Conservation (phyloP, 2,797 vertebrate species). For the Anabas testudineus region DNA sequence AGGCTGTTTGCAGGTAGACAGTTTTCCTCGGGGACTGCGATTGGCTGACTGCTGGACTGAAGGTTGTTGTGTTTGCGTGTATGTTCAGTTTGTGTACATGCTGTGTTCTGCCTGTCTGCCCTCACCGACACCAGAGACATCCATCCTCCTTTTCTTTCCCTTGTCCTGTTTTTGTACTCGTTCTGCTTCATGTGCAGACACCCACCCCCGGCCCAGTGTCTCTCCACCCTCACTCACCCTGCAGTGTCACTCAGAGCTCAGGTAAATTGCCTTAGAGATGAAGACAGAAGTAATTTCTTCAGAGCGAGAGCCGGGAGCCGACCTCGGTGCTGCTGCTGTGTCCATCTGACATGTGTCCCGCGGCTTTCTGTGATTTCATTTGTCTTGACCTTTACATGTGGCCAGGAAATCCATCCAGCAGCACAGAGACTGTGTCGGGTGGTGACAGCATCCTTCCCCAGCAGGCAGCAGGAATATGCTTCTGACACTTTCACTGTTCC, state of each 20-base stretch:
- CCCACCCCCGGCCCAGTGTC: background rate
- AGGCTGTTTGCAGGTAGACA: too few relatives aligned
- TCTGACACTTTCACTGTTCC: constrained; percentile 8
- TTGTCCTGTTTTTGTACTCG: constrained; percentile 36
- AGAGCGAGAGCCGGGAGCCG: background rate
- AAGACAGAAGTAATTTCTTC: constrained; percentile 42
- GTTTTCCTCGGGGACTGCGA: background rate
- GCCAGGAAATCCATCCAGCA: background rate
- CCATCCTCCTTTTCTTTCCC: constrained; percentile 18
- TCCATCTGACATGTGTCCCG: constrained; percentile 28
- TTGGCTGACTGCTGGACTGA: background rate
- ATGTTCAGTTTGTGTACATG: background rate
- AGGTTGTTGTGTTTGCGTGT: background rate
- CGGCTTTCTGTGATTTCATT: constrained; percentile 28
- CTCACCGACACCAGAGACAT: constrained; percentile 23
- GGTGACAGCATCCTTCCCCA: background rate
- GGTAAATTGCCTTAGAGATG: constrained; percentile 27
- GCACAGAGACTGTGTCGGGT: background rate
- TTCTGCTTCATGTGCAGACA: constrained; percentile 31
- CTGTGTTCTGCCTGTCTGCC: constrained; percentile 38
- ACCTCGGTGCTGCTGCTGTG: background rate
- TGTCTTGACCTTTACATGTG: constrained; percentile 39
- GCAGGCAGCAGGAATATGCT: background rate
- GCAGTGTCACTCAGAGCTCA: constrained; percentile 11
- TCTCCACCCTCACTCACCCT: background rate